Percentiles rank a stretch among this genome's conserved stretches.
phyloP scores from a whole-genome alignment of 2,797 vertebrate genomes.

The Eupleurogrammus muticus region DNA sequence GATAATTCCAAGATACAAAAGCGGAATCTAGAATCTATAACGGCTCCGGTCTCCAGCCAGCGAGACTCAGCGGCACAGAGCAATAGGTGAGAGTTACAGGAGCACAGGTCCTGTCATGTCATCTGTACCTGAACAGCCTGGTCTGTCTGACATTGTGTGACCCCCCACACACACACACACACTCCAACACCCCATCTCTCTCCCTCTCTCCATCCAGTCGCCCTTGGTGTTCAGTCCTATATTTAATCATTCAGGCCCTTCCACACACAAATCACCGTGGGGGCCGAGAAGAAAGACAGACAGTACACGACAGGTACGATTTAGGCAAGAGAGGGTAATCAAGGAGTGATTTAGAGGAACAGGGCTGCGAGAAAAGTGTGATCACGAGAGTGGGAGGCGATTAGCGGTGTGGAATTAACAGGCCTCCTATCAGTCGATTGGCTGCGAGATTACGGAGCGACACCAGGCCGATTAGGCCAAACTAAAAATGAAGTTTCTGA shows the following conservation, averaged over 20 bases:
- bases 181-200: constrained; percentile 3
- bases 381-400: constrained; percentile 19
- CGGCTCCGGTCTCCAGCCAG: constrained; percentile 48
- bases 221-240: constrained; percentile 53
- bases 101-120: constrained; percentile 69
- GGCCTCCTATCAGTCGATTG: too few species aligned
- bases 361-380: constrained; percentile 22
- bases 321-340: constrained; percentile 32
- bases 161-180: too few species aligned
- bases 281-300: constrained; percentile 30
- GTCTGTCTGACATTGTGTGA: constrained; percentile 59
- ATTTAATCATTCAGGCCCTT: constrained; percentile 65
- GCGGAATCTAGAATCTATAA: constrained; percentile 1
- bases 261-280: constrained; percentile 42
- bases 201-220: constrained; percentile 30
- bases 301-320: constrained; percentile 22
- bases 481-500: too few species aligned
- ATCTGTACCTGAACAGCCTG: constrained; percentile 58
- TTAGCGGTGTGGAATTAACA: too few species aligned
- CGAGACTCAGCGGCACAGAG: constrained; percentile 55
- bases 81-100: constrained; percentile 66
- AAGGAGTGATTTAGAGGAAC: constrained; percentile 41
- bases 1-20: not conserved
- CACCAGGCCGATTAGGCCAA: constrained; percentile 58
- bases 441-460: constrained; percentile 22